A percentile compares a stretch with the other conserved stretches of the same genome.
These are phyloP conservation scores for Entelurus aequoreus DNA, from an alignment of 2,113 vertebrate genomes.

Conservation along the genomic window DNA sequence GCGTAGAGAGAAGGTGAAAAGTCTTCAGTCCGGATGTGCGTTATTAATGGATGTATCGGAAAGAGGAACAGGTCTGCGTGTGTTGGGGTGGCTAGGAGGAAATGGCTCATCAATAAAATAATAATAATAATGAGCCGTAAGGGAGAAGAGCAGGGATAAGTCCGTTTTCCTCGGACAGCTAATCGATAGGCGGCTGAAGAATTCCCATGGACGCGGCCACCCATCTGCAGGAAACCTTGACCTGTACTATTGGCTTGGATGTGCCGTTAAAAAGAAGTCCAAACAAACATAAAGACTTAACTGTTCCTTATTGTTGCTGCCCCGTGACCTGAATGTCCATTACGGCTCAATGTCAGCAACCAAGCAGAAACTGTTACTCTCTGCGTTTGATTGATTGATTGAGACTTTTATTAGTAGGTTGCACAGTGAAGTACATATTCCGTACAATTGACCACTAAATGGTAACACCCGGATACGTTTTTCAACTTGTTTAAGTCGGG, in stretches of 20 bases:
- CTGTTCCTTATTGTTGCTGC: neutral
- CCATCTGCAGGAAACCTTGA: conserved; percentile 51
- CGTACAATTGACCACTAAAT: too few species aligned
- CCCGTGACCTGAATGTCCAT: too few species aligned
- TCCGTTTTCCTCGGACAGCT: conserved; percentile 42
- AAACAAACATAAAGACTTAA: conserved; percentile 21
- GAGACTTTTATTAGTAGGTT: too few species aligned
- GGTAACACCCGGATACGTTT: too few species aligned
- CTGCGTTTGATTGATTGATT: too few species aligned
- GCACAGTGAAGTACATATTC: too few species aligned
- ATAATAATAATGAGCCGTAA: conserved; percentile 50
- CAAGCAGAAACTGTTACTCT: too few species aligned
- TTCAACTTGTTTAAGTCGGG: too few species aligned
- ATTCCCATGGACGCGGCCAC: conserved; percentile 58
- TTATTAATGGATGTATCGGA: conserved; percentile 71
- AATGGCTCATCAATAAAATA: conserved; percentile 61
- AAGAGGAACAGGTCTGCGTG: conserved; percentile 34
- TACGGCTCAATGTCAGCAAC: too few species aligned
- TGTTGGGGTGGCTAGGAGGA: conserved; percentile 32
- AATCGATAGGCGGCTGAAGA: conserved; percentile 56
- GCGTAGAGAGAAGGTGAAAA: conserved; percentile 5
- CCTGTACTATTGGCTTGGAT: conserved; percentile 38
- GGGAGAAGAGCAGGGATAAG: conserved; percentile 55
- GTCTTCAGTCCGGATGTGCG: conserved; percentile 60
- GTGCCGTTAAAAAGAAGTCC: conserved; percentile 48